Evolutionary conservation across 2,888 invertebrate genomes (phyloP).

Genomic region (Perizoma affinitatum): DNA sequence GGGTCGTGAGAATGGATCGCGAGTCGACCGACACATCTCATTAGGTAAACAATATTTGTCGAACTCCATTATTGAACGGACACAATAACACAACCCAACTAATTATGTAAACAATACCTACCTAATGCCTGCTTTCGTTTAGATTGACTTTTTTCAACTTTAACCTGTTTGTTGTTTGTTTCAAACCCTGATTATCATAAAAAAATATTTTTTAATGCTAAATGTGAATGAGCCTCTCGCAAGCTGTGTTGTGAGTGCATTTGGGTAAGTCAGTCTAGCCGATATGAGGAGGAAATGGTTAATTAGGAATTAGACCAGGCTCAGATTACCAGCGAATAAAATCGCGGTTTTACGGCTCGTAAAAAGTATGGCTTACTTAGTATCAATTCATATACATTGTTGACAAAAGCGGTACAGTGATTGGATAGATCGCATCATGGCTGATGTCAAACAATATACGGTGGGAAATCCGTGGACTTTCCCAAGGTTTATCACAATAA

Average conservation of each 20-base stretch:
- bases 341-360: too few species aligned
- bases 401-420: slow-evolving; percentile 3
- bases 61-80: slow-evolving; percentile 42
- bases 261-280: not conserved
- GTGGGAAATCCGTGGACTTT: slow-evolving; percentile 35
- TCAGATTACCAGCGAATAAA: too few species aligned
- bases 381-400: not conserved
- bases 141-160: slow-evolving; percentile 21
- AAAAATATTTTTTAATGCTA: slow-evolving; percentile 15
- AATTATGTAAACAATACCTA: slow-evolving; percentile 31
- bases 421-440: slow-evolving; percentile 14
- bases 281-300: too few species aligned
- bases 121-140: slow-evolving; percentile 19
- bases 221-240: not conserved
- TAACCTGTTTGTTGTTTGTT: slow-evolving; percentile 17
- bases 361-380: not conserved
- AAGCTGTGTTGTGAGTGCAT: not conserved
- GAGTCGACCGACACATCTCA: slow-evolving; percentile 69
- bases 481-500: slow-evolving; percentile 14
- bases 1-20: slow-evolving; percentile 78
- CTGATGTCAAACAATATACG: slow-evolving; percentile 36
- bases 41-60: slow-evolving; percentile 73
- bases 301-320: too few species aligned
- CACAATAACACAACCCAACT: slow-evolving; percentile 34
- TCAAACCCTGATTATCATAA: slow-evolving; percentile 12